Percentiles rank a stretch among this genome's conserved stretches.
Conservation (phyloP, 1,140 invertebrate genomes). For the Meloidogyne floridensis region DNA sequence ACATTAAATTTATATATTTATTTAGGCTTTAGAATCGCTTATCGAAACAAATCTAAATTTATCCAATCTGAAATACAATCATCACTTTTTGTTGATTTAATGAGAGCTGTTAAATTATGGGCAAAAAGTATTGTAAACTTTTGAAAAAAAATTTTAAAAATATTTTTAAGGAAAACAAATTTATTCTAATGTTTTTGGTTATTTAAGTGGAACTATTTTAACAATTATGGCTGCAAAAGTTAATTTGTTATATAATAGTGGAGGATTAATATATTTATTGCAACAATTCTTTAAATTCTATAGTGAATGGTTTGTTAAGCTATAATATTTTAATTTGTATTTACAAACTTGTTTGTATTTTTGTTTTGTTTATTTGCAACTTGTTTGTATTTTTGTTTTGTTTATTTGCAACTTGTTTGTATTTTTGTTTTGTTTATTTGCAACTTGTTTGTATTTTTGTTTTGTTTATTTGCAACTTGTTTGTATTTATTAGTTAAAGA, state of each 20-base stretch:
- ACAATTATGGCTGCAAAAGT: slow-evolving; percentile 23
- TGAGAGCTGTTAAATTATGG: slow-evolving; percentile 17
- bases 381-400: too few relatives aligned
- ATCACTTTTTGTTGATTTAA: background rate
- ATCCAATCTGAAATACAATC: background rate
- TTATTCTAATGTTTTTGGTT: slow-evolving; percentile 23
- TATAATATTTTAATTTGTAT: background rate
- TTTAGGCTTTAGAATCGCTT: background rate
- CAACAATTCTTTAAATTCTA: slow-evolving; percentile 12
- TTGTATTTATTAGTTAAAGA: too few relatives aligned
- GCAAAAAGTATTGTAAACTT: background rate
- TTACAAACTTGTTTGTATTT: too few relatives aligned
- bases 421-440: too few relatives aligned
- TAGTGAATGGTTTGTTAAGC: slow-evolving; percentile 10
- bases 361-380: too few relatives aligned
- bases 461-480: too few relatives aligned
- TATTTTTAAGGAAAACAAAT: background rate
- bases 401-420: too few relatives aligned
- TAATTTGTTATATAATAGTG: slow-evolving; percentile 3
- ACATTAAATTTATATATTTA: background rate
- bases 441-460: too few relatives aligned
- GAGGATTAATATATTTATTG: background rate
- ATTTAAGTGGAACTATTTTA: slow-evolving; percentile 20
- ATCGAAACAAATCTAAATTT: background rate
- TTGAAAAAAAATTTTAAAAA: too few relatives aligned